Base-by-base conservation (phyloP, 2,113 vertebrate species). In the Lampris incognitus region DNA sequence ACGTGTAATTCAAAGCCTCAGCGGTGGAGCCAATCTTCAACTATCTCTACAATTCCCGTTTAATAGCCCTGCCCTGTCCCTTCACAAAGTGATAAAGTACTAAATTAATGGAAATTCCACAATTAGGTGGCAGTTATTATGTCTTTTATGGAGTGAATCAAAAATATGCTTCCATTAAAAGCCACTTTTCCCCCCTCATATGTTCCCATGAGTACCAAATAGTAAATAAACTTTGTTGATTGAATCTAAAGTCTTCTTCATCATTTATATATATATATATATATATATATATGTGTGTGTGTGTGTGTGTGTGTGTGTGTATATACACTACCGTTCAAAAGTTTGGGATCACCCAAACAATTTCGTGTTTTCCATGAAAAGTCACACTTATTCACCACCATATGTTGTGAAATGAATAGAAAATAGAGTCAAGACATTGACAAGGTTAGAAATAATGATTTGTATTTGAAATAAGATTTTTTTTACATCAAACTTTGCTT, bases 51-150 rank as follows among this genome's bases (percentile, higher is more conserved):
- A 52, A 67, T 82, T 79, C 42, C 55, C 66, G 2, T 79, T 87
- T 88, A 85, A 84, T 5, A 46, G 39, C 39, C 54, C 37, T 76
- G 79, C 39, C 77, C 52, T 24, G 24, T 24, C 24, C 24, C 24
- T 24, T 74, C 71, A 66, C 64, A 42, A 70, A 77, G 68, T 5
- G 81, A 86, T 87, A 84, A 78, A 88, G 66, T 68, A 50, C 69
- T n/a, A 60, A 85, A 76, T 88, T 74, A 86, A 84, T 90, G 86
- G 87, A 93, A 91, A 88, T 81, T 91, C 77, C 85, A 84, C 54
- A 69, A 73, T 80, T 70, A 48, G 51, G 68, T 81, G 67, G 74
- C 75, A 89, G 79, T 92, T 87, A 89, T 70, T 91, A 72, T 67
- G 76, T 81, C 56, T 93, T 91, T 93, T 91, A 92, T 78, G 81